Conservation (phyloP, 2,888 invertebrate species). For the Orthosia gothica region DNA sequence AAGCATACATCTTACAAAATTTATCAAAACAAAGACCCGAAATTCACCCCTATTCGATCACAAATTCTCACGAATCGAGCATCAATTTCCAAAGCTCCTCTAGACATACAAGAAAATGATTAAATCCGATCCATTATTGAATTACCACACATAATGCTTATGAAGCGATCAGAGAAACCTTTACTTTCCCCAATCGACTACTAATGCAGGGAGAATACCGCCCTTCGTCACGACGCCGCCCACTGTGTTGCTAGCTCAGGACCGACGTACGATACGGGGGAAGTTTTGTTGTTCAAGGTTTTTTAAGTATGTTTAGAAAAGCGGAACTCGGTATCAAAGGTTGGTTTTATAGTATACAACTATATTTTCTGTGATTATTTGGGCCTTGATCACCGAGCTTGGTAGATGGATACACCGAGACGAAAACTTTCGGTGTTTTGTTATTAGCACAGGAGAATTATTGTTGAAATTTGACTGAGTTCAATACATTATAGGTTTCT, state of each 20-base stretch:
- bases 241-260: constrained; percentile 58
- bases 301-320: background rate
- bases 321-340: no score
- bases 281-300: constrained; percentile 14
- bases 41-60: background rate
- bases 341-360: background rate
- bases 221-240: constrained; percentile 60
- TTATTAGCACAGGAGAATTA: no score
- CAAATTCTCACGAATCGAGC: constrained; percentile 11
- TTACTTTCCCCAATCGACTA: constrained; percentile 59
- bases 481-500: no score
- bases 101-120: constrained; percentile 53
- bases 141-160: constrained; percentile 60
- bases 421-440: no score
- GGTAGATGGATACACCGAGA: no score
- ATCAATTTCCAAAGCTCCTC: constrained; percentile 24
- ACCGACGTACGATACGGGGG: constrained; percentile 8
- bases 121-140: constrained; percentile 63
- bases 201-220: constrained; percentile 62
- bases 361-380: no score
- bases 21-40: constrained; percentile 14
- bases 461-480: no score
- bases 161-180: constrained; percentile 65
- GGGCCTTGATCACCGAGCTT: no score
- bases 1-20: no score